Conservation (phyloP, 2,888 invertebrate species). For the Urechis unicinctus region DNA sequence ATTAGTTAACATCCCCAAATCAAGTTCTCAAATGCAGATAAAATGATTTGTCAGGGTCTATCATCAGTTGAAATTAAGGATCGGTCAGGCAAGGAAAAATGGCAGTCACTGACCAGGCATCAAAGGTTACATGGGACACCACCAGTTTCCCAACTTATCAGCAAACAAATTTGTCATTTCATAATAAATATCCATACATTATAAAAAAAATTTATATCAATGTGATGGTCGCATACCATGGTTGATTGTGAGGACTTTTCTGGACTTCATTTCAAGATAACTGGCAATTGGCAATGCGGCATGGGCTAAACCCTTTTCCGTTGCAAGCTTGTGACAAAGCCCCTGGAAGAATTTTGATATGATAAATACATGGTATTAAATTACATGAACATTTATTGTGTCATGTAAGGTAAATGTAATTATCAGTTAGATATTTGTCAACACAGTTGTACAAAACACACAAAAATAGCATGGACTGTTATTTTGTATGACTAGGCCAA, state of each 20-base stretch:
- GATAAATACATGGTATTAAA: not conserved
- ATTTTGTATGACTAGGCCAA: no score
- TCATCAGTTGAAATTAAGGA: no score
- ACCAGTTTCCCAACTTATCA: no score
- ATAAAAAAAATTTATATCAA: no score
- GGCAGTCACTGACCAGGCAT: no score
- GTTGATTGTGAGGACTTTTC: constrained; percentile 90
- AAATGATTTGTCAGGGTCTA: no score
- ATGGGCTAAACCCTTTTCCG: constrained; percentile 70
- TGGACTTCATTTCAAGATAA: constrained; percentile 82
- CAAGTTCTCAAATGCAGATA: no score
- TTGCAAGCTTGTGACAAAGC: constrained; percentile 74
- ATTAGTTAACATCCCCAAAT: not conserved
- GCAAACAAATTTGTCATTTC: no score
- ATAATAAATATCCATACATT: no score
- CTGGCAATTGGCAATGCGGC: constrained; percentile 78
- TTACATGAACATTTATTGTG: not conserved
- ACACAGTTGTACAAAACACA: not conserved
- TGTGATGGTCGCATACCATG: constrained; percentile 61
- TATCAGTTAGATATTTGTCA: not conserved
- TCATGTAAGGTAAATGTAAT: not conserved
- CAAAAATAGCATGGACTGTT: no score
- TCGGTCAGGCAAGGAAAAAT: no score
- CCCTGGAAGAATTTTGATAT: constrained; percentile 57
- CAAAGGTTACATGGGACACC: no score